Conservation (phyloP, 2,888 invertebrate genomes). For the Galeruca laticollis region DNA sequence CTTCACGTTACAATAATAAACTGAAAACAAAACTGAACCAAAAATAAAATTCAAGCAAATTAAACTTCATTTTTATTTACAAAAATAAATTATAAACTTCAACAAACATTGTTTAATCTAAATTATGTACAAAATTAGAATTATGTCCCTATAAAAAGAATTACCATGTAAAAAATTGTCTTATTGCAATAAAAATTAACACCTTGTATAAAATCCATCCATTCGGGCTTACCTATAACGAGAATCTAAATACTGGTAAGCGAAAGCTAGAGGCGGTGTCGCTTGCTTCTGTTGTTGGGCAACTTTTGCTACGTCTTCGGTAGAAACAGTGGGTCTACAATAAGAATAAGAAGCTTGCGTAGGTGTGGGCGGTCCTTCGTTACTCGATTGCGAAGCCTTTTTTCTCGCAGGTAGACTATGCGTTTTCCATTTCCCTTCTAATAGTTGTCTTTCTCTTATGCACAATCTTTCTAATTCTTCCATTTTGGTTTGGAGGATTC, state of each 20-base stretch:
- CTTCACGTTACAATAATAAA: neutral
- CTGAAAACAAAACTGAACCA: neutral
- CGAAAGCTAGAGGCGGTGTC: slow-evolving; percentile 63
- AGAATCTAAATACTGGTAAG: slow-evolving; percentile 76
- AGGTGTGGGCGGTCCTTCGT: slow-evolving; percentile 69
- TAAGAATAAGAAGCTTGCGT: slow-evolving; percentile 70
- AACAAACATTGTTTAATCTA: neutral
- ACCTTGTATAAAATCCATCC: neutral
- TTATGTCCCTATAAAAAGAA: too few species aligned
- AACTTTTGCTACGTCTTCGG: slow-evolving; percentile 79
- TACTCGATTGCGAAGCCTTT: slow-evolving; percentile 73
- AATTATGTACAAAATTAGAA: neutral
- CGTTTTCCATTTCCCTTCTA: slow-evolving; percentile 90
- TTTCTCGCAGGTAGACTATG: slow-evolving; percentile 89
- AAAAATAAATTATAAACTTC: neutral
- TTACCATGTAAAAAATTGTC: too few species aligned
- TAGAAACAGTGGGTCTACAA: slow-evolving; percentile 81
- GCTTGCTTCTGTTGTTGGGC: slow-evolving; percentile 57
- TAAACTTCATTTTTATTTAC: neutral
- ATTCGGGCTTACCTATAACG: slow-evolving; percentile 75
- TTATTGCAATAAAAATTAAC: too few species aligned
- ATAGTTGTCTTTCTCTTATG: slow-evolving; percentile 83
- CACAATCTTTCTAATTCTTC: slow-evolving; percentile 86
- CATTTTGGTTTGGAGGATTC: slow-evolving; percentile 86
- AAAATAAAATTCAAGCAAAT: neutral